Percentiles rank a stretch among this genome's conserved stretches.
Conservation (phyloP, 2,113 vertebrate genomes). For the Daphoenositta chrysoptera region DNA sequence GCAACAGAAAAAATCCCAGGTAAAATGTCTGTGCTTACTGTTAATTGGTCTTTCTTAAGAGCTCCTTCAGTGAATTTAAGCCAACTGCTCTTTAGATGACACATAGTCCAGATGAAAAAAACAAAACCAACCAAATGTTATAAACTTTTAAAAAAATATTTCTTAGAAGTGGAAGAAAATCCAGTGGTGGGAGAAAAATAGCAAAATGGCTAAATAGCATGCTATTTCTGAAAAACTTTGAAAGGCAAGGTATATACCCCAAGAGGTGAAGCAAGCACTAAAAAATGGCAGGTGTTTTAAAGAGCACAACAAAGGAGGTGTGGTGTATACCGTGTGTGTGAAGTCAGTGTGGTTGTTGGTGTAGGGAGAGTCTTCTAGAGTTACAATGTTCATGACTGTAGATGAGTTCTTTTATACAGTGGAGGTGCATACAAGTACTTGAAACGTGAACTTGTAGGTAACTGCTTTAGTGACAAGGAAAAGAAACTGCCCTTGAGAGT, state of each 20-base stretch:
- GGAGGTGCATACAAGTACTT: background rate
- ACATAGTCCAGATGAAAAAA: background rate
- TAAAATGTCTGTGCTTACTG: slow-evolving; percentile 15
- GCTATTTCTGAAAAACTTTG: background rate
- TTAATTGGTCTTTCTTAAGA: background rate
- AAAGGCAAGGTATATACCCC: background rate
- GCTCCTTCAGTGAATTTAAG: background rate
- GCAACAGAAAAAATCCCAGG: slow-evolving; percentile 66
- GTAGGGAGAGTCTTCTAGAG: background rate
- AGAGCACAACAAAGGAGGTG: background rate
- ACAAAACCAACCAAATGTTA: background rate
- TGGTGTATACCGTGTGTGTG: background rate
- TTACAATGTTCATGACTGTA: background rate
- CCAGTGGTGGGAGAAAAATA: background rate
- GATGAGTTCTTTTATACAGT: background rate
- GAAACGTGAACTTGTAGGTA: background rate
- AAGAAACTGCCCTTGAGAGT: background rate
- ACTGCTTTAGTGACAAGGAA: background rate
- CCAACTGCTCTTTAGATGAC: background rate
- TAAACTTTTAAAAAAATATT: background rate
- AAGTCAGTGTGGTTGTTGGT: background rate
- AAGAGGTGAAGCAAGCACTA: background rate
- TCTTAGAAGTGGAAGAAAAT: background rate
- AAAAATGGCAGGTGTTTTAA: background rate
- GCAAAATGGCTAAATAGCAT: background rate